phyloP scores from a whole-genome alignment of 2,888 invertebrate genomes.

The Tipula unca region DNA sequence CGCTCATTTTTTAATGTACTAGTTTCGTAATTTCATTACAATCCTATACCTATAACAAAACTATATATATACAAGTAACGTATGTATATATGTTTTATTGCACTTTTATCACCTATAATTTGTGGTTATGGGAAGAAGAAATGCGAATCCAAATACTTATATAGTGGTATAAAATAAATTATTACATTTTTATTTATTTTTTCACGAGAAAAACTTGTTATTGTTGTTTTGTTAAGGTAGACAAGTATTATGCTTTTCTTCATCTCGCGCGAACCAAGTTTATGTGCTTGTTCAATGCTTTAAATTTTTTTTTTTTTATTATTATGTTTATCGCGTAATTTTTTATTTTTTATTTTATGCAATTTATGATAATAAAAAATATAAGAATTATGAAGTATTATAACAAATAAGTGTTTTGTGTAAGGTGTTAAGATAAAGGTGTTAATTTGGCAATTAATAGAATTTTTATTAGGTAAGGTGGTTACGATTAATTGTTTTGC shows the following conservation, averaged over 20 bases:
- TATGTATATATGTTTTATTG: not conserved
- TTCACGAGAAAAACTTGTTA: not conserved
- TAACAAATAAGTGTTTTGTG: not conserved
- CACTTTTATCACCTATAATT: slow-evolving; percentile 14
- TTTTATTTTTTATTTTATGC: not conserved
- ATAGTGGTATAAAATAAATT: not conserved
- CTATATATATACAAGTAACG: not conserved
- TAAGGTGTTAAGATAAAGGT: not conserved
- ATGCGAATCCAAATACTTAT: not conserved
- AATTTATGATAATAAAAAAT: not conserved
- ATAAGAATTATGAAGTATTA: not conserved
- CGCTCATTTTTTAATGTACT: not conserved
- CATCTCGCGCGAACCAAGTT: not conserved
- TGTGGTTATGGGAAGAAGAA: slow-evolving; percentile 14
- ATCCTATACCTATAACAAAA: not conserved
- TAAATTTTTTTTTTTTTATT: not conserved
- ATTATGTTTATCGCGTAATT: not conserved
- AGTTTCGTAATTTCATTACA: not conserved
- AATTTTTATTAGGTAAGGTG: not conserved
- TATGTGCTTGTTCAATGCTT: slow-evolving; percentile 1
- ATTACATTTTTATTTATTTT: not conserved
- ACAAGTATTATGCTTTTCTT: not conserved
- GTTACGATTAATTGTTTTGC: not conserved
- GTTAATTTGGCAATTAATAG: slow-evolving; percentile 14
- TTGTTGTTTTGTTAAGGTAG: not conserved